Percentiles rank a stretch among this genome's conserved stretches.
These are phyloP conservation scores for Cichladusa arquata DNA, from an alignment of 2,113 vertebrate species.

Conservation along the genomic window DNA sequence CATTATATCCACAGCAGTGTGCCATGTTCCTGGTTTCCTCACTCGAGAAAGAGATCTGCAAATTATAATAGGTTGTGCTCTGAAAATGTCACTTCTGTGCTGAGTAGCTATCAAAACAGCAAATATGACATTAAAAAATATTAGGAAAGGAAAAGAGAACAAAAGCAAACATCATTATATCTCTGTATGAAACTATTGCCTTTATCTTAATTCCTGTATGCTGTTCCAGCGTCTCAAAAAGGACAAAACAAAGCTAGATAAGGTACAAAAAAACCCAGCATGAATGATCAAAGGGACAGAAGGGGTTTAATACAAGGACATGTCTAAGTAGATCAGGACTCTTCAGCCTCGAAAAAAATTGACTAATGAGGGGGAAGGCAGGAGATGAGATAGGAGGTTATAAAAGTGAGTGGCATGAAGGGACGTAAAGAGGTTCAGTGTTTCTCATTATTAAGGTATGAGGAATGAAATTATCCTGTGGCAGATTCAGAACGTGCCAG, in stretches of 20 bases:
- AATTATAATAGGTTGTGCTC: slow-evolving; percentile 1
- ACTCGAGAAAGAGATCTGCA: neutral
- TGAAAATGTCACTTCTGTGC: slow-evolving; percentile 28
- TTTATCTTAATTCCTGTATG: slow-evolving; percentile 4
- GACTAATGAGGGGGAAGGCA: neutral
- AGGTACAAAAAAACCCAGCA: neutral
- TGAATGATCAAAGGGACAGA: slow-evolving; percentile 21
- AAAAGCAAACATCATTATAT: slow-evolving; percentile 14
- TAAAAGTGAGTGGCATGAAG: neutral
- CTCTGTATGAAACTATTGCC: neutral
- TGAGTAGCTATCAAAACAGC: slow-evolving; percentile 18
- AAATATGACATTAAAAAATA: slow-evolving; percentile 40
- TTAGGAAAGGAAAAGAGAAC: slow-evolving; percentile 17
- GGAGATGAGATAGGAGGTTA: neutral
- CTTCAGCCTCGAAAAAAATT: neutral
- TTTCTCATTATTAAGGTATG: neutral
- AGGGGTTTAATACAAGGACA: neutral
- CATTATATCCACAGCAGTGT: neutral
- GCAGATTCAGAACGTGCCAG: neutral
- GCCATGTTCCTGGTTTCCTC: neutral
- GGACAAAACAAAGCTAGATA: slow-evolving; percentile 17
- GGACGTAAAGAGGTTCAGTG: neutral
- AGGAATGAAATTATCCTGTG: neutral
- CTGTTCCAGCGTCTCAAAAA: neutral
- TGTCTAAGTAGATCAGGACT: neutral